Evolutionary conservation across 2,888 invertebrate species (phyloP), one percentile per base, ranked within the genome.

Genomic region (Elysia crispata): DNA sequence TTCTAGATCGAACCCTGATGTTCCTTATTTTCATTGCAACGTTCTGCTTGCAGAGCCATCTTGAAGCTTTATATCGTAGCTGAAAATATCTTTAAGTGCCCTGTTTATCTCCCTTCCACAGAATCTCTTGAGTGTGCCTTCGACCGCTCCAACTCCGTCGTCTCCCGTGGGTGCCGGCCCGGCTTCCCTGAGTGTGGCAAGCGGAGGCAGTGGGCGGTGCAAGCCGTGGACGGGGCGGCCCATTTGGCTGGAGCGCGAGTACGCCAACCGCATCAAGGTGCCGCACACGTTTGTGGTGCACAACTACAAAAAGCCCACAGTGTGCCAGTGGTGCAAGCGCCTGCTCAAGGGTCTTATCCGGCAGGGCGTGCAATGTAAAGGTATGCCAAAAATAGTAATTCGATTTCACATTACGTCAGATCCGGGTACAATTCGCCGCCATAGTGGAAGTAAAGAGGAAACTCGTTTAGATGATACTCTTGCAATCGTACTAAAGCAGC

Each of bases 231-330:
- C 92, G 81, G 93, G 96, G 83, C 93, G 95, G 79, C 94, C 95
- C 3, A 93, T 94, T 30, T 95, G 95, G 95, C 93, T 95, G 84
- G 95, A 96, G 89, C 94, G 94, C 87, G 95, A 95, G 90, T 93
- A 95, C 87, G 95, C 95, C 54, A 93, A 93, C 69, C 90, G 93
- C 82, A 92, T 93, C 81, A 94, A 95, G 90, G 96, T 97, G 90
- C 98, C 99, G 54, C 99, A 99, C 93, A 98, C 98, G 6, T 98
- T 98, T 93, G 96, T 97, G 90, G 95, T 99, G 84, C 99, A 99
- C 93, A 96, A 97, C 77, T 99, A 99, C 93, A 98, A 97, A 70
- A 94, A 97, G 74, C 99, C 98, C 77, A 99, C 99, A 0, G 96
- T 99, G 28, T 99, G 99, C 92, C 96, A 98, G 88, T 94, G 95